These are phyloP conservation scores for Phaethornis superciliosus DNA, from an alignment of 2,113 vertebrate genomes.

Conservation along the genomic window DNA sequence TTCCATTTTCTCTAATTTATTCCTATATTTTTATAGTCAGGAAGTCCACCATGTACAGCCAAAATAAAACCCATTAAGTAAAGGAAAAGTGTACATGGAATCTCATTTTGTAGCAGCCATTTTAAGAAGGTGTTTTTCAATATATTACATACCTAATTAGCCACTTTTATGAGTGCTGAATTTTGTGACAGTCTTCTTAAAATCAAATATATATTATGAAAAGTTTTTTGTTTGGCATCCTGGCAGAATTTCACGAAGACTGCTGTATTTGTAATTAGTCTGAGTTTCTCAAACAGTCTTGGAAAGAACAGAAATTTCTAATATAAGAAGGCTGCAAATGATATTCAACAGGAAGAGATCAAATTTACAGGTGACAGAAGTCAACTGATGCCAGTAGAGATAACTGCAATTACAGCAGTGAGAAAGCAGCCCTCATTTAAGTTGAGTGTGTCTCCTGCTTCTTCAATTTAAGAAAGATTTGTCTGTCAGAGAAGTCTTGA, in stretches of 20 bases:
- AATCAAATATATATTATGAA: slow-evolving; percentile 14
- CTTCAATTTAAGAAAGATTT: neutral
- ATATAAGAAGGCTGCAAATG: neutral
- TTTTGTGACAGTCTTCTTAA: neutral
- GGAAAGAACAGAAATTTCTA: slow-evolving; percentile 2
- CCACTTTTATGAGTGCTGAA: neutral
- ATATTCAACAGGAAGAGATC: neutral
- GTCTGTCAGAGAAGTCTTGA: neutral
- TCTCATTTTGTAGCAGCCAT: neutral
- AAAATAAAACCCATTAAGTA: neutral
- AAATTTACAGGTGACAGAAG: neutral
- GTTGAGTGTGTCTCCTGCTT: neutral
- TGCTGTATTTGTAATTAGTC: slow-evolving; percentile 25
- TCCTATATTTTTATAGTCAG: neutral
- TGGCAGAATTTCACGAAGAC: neutral
- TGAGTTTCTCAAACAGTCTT: neutral
- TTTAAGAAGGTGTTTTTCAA: neutral
- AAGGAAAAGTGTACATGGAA: neutral
- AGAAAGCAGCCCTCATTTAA: neutral
- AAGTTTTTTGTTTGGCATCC: neutral
- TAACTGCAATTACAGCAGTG: neutral
- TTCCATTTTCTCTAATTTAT: neutral
- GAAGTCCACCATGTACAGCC: neutral
- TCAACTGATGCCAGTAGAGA: neutral
- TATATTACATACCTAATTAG: slow-evolving; percentile 1